Evolutionary conservation across 2,888 invertebrate genomes (phyloP), one percentile per base, ranked within the genome.

Genomic region (Andrena trimmerana): DNA sequence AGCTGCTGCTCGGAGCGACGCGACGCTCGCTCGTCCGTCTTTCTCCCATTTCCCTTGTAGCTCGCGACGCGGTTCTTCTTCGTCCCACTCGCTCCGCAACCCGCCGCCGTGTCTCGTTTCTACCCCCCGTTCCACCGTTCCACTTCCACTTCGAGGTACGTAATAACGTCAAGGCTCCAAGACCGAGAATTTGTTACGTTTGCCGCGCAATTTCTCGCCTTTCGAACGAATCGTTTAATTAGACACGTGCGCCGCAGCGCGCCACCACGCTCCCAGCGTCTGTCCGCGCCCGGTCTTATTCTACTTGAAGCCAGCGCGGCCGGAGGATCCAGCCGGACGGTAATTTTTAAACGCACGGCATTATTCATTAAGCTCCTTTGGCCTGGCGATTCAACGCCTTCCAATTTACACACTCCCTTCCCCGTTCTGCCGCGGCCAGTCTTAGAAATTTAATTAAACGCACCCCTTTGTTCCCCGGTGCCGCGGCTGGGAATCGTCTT

Each of bases 181-280:
- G 59, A 36, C 20, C 48, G 31, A 67, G 70, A 83, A 84, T 84
- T 89, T 86, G 86, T 84, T 67, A 84, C 81, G 66, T 86, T 88
- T 76, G 69, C 78, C 70, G 67, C 42, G 79, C 79, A 84, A 78
- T 77, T 74, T 78, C 59, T 66, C 42, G 42, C 71, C 2, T 52
- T 24, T 36, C 60, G 16, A 54, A 71, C 33, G 67, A 67, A 62
- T 62, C 48, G 72, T 72, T 80, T 71, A 79, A 80, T 80, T 71
- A 71, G 66, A 66, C n/a, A 42, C 52, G 27, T 20, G 8, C 1
- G 29, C 29, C 8, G 29, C 33, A 20, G 36, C 6, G 33, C 10
- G 4, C 24, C 13, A 1, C 20, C 42, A 57, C 13, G 74, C 33
- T 48, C 13, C 36, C 57, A 8, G 0, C 36, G 54, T n/a, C 33